These are phyloP conservation scores for Leptura quadrifasciata DNA, from an alignment of 2,888 invertebrate genomes.

Conservation along the genomic window DNA sequence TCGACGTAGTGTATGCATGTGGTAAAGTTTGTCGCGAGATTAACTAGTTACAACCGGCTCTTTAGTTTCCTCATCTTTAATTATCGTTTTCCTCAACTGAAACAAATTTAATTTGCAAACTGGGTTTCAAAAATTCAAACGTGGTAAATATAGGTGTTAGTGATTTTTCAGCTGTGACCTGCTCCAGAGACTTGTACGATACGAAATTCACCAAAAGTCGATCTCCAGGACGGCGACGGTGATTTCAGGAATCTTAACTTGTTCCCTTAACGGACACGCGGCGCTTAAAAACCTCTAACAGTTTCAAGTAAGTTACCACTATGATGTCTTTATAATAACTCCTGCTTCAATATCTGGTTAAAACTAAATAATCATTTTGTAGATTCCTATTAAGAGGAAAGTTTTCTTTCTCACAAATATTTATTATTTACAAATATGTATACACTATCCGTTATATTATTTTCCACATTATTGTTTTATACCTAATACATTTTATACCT, in stretches of 20 bases:
- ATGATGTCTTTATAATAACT: constrained; percentile 1
- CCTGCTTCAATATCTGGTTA: not conserved
- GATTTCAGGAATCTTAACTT: constrained; percentile 29
- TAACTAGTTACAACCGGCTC: constrained; percentile 59
- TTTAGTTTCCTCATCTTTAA: constrained; percentile 47
- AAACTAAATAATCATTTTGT: not conserved
- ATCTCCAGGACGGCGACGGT: constrained; percentile 57
- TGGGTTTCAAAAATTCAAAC: constrained; percentile 55
- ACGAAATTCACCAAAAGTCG: constrained; percentile 55
- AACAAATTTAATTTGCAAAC: constrained; percentile 46
- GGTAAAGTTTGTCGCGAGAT: constrained; percentile 43
- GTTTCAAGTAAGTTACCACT: constrained; percentile 53
- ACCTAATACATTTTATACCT: not conserved
- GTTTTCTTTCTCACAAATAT: not conserved
- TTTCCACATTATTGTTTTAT: not conserved
- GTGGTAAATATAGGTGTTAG: constrained; percentile 52
- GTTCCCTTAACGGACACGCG: constrained; percentile 48
- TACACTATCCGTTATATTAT: not conserved
- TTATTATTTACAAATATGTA: not conserved
- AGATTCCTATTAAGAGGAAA: not conserved
- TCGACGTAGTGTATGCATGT: constrained; percentile 58
- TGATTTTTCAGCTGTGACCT: constrained; percentile 53
- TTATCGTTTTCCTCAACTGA: constrained; percentile 18
- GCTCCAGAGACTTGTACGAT: constrained; percentile 47
- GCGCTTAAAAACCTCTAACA: constrained; percentile 39